A percentile compares a stretch with the other conserved stretches of the same genome.
Conservation (phyloP, 1,140 invertebrate genomes). For the Apis florea region DNA sequence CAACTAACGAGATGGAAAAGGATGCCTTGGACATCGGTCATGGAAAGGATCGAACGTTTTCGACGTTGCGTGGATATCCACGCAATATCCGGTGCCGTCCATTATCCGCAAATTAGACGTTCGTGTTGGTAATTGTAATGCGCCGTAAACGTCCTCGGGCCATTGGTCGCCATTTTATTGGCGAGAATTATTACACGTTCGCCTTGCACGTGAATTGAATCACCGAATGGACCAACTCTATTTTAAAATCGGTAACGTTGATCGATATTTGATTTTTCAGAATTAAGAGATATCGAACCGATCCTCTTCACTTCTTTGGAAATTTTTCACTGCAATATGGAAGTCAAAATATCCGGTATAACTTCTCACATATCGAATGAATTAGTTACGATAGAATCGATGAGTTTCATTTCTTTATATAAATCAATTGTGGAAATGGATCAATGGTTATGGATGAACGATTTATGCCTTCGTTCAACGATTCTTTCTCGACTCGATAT, state of each 20-base stretch:
- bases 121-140: conserved; percentile 47
- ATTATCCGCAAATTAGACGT: conserved; percentile 37
- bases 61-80: conserved; percentile 36
- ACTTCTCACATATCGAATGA: too few relatives aligned
- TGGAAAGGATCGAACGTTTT: conserved; percentile 13
- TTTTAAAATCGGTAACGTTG: too few relatives aligned
- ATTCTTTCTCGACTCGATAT: too few relatives aligned
- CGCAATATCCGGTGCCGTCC: conserved; percentile 40
- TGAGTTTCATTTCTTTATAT: too few relatives aligned
- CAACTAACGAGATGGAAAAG: conserved; percentile 4
- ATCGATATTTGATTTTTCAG: too few relatives aligned
- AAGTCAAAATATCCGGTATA: too few relatives aligned
- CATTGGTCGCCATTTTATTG: background rate
- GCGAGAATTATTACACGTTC: conserved; percentile 21
- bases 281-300: too few relatives aligned
- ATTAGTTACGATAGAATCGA: too few relatives aligned
- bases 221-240: too few relatives aligned
- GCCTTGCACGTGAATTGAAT: background rate
- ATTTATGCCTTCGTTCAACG: background rate
- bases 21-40: background rate
- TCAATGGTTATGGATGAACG: background rate
- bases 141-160: conserved; percentile 3
- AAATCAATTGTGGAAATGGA: background rate
- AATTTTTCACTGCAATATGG: too few relatives aligned
- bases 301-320: too few relatives aligned